These are phyloP conservation scores for Dasysyrphus albostriatus DNA, from an alignment of 2,888 invertebrate species.

Conservation along the genomic window DNA sequence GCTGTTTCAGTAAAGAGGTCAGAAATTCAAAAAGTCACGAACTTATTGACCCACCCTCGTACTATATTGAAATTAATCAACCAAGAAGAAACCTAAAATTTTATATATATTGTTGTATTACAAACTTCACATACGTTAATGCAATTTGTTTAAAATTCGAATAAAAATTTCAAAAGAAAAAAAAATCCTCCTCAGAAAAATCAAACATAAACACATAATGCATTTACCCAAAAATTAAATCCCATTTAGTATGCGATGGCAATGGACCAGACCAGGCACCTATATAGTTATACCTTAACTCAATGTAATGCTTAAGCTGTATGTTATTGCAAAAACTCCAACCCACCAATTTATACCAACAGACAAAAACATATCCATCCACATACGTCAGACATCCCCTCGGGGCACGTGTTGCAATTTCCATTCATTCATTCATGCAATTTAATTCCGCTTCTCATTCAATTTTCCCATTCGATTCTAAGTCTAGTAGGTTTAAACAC, in stretches of 20 bases:
- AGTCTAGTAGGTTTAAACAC: slow-evolving; percentile 17
- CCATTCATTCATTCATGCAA: slow-evolving; percentile 71
- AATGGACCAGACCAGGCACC: slow-evolving; percentile 10
- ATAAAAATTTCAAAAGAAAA: neutral
- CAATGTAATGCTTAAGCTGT: slow-evolving; percentile 8
- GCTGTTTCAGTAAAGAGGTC: no score
- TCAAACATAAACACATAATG: neutral
- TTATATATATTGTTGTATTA: no score
- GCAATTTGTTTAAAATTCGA: neutral
- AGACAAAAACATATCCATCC: slow-evolving; percentile 49
- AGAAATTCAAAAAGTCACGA: no score
- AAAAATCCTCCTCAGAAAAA: neutral
- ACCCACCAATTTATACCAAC: slow-evolving; percentile 49
- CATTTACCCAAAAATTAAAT: slow-evolving; percentile 53
- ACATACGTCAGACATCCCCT: slow-evolving; percentile 46
- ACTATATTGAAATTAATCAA: no score
- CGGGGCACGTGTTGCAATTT: slow-evolving; percentile 70
- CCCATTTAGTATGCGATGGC: slow-evolving; percentile 51
- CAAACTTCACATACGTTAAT: no score
- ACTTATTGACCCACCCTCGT: no score
- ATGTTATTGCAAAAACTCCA: slow-evolving; percentile 14
- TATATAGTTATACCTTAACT: slow-evolving; percentile 28
- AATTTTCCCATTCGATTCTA: slow-evolving; percentile 69
- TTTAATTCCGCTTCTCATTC: slow-evolving; percentile 70
- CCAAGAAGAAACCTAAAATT: no score